phyloP scores from a whole-genome alignment of 2,113 vertebrate species.

The Psammodynastes pulverulentus region DNA sequence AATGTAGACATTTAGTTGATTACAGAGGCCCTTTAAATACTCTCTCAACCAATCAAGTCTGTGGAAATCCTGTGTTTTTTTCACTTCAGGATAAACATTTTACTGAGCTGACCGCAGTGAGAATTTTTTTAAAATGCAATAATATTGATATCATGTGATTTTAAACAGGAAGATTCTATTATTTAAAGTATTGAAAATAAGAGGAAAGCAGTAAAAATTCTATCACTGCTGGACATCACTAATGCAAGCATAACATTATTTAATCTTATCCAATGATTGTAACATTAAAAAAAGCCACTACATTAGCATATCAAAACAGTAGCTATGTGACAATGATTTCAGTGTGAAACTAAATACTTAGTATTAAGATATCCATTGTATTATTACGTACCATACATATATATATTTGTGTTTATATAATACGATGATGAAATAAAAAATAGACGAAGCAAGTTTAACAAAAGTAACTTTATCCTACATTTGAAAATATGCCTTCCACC shows the following conservation, averaged over 20 bases:
- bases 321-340: not conserved
- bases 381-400: not conserved
- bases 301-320: not conserved
- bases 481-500: not conserved
- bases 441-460: too few species aligned
- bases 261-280: not conserved
- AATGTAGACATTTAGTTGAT: not conserved
- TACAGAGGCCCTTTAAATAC: not conserved
- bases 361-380: not conserved
- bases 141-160: not conserved
- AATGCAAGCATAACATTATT: not conserved
- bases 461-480: too few species aligned
- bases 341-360: not conserved
- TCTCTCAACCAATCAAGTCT: not conserved
- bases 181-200: not conserved
- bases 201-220: not conserved
- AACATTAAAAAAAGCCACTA: not conserved
- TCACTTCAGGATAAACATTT: not conserved
- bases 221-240: not conserved
- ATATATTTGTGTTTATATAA: too few species aligned
- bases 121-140: not conserved
- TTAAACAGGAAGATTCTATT: not conserved
- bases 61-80: not conserved
- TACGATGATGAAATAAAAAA: not conserved
- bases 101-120: not conserved